Conservation (phyloP, 2,797 vertebrate genomes). For the Astyanax mexicanus region DNA sequence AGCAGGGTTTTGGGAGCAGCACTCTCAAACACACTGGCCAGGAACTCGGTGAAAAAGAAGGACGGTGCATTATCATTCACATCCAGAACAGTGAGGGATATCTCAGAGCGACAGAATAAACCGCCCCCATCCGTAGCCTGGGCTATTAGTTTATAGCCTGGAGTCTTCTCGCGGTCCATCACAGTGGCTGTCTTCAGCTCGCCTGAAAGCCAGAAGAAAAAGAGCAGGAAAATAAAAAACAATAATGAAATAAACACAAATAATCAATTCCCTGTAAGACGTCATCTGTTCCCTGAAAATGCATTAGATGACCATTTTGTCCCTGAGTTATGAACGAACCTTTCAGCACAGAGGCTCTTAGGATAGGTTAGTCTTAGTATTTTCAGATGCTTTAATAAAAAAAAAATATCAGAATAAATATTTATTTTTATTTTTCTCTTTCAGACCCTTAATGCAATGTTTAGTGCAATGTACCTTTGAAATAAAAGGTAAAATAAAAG, state of each 20-base stretch:
- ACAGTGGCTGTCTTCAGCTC: conserved; percentile 87
- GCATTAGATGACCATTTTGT: too few relatives aligned
- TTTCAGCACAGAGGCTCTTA: too few relatives aligned
- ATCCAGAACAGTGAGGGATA: conserved; percentile 89
- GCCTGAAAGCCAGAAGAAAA: conserved; percentile 73
- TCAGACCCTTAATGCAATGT: too few relatives aligned
- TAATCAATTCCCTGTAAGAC: neutral
- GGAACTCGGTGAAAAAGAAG: conserved; percentile 86
- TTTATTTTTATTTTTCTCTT: too few relatives aligned
- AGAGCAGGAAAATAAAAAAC: neutral
- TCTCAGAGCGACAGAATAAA: conserved; percentile 87
- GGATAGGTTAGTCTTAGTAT: too few relatives aligned
- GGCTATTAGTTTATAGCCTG: conserved; percentile 85
- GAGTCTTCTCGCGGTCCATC: conserved; percentile 88
- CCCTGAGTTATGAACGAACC: too few relatives aligned
- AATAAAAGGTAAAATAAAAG: too few relatives aligned
- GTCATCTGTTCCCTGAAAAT: neutral
- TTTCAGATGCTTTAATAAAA: too few relatives aligned
- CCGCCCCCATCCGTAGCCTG: conserved; percentile 94
- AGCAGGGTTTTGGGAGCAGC: conserved; percentile 88
- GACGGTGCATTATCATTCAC: conserved; percentile 94
- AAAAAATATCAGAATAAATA: too few relatives aligned
- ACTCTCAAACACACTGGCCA: conserved; percentile 92
- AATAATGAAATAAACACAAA: neutral
- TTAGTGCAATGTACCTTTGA: too few relatives aligned